phyloP scores from a whole-genome alignment of 2,113 vertebrate species.

The Ciconia maguari region DNA sequence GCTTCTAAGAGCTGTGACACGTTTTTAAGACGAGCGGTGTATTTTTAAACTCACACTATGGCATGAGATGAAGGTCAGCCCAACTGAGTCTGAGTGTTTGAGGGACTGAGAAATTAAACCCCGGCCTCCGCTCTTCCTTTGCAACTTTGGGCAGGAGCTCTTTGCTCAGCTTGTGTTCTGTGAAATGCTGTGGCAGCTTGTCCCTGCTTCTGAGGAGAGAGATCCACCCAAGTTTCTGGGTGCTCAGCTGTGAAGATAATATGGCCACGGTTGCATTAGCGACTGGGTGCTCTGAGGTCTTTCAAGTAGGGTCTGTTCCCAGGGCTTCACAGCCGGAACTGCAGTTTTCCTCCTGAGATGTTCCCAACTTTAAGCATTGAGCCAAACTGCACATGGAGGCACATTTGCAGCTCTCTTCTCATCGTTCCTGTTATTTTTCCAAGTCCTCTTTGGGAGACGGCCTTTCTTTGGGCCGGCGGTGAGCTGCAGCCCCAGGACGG shows the following conservation, averaged over 20 bases:
- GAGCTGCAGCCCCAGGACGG: not conserved
- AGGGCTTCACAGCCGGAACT: not conserved
- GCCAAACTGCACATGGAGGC: not conserved
- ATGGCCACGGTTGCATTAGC: not conserved
- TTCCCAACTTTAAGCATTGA: not conserved
- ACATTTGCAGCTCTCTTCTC: not conserved
- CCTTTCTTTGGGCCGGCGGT: not conserved
- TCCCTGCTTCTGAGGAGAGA: not conserved
- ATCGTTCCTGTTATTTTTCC: not conserved
- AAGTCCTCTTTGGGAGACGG: not conserved
- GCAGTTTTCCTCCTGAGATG: not conserved
- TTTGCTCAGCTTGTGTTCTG: not conserved
- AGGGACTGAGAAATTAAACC: not conserved
- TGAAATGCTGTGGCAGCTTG: not conserved
- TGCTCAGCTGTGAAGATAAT: not conserved
- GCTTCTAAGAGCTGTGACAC: slow-evolving; percentile 11
- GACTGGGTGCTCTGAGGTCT: not conserved
- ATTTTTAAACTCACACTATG: not conserved
- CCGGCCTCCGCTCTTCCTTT: not conserved
- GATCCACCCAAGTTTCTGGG: not conserved
- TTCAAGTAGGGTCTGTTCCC: not conserved
- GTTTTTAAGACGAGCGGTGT: not conserved
- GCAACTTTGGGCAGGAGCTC: not conserved
- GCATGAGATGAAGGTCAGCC: not conserved
- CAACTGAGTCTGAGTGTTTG: not conserved